Percentiles rank a stretch among this genome's conserved stretches.
These are phyloP conservation scores for Bombus confusus DNA, from an alignment of 1,140 invertebrate genomes.

Conservation along the genomic window DNA sequence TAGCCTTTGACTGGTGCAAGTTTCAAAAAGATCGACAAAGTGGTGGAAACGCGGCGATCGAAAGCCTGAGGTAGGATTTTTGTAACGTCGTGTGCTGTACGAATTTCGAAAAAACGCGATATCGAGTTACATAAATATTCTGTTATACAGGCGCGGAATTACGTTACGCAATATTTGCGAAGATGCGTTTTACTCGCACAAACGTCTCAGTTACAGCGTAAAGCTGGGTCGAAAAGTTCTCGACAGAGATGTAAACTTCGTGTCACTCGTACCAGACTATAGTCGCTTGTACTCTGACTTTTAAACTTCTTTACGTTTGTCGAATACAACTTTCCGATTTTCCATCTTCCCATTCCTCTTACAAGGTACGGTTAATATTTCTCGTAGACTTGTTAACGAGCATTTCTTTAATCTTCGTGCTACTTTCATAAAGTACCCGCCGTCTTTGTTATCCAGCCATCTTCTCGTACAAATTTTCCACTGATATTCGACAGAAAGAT, in stretches of 20 bases:
- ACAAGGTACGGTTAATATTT: neutral
- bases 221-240: neutral
- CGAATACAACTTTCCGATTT: neutral
- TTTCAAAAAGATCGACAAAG: neutral
- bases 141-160: too few species aligned
- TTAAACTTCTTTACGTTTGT: neutral
- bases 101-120: too few species aligned
- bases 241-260: neutral
- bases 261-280: neutral
- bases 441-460: neutral
- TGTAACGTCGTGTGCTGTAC: too few species aligned
- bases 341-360: neutral
- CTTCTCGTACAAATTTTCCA: neutral
- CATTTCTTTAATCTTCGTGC: neutral
- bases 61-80: too few species aligned
- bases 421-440: neutral
- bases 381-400: neutral
- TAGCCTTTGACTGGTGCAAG: neutral
- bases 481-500: neutral
- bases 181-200: neutral
- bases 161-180: too few species aligned
- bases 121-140: too few species aligned
- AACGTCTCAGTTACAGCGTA: neutral
- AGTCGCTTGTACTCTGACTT: neutral
- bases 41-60: too few species aligned